These are phyloP conservation scores for Bombyx mori DNA, from an alignment of 1,140 invertebrate species.

Conservation along the genomic window ASM3026992v2 NC_085128.1:12232001-12232500, in stretches of 20 bases:
- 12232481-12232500: slow-evolving; percentile 23
- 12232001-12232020: too few species aligned
- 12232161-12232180: slow-evolving; percentile 71
- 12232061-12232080: slow-evolving; percentile 45
- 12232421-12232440: slow-evolving; percentile 33
- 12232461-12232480: slow-evolving; percentile 31
- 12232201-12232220: slow-evolving; percentile 65
- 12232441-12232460: slow-evolving; percentile 47
- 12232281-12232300: slow-evolving; percentile 16
- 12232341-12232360: too few species aligned
- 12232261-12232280: slow-evolving; percentile 43
- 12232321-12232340: too few species aligned
- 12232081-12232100: slow-evolving; percentile 24
- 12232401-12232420: too few species aligned
- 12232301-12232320: slow-evolving; percentile 4
- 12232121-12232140: slow-evolving; percentile 46
- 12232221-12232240: slow-evolving; percentile 56
- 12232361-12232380: too few species aligned
- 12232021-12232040: slow-evolving; percentile 10
- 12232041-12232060: slow-evolving; percentile 14
- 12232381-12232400: too few species aligned
- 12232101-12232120: slow-evolving; percentile 56
- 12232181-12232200: slow-evolving; percentile 71
- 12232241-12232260: slow-evolving; percentile 55
- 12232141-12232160: slow-evolving; percentile 37